Percentiles rank a stretch among this genome's conserved stretches.
These are phyloP conservation scores for Glyptemys insculpta DNA, from an alignment of 2,797 vertebrate species.

Conservation along the genomic window DNA sequence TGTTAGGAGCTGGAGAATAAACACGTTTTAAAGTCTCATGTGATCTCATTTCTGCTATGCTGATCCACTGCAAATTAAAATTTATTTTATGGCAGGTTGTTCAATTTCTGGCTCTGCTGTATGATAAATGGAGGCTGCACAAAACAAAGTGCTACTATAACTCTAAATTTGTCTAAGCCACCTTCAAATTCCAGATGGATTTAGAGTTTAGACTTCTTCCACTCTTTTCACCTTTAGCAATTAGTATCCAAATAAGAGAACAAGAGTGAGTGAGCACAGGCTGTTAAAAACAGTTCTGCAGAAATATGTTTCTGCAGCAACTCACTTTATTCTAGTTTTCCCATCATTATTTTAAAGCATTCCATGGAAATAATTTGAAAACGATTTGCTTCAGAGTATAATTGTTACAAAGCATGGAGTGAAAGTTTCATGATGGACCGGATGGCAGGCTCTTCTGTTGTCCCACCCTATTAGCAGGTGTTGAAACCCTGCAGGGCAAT, in stretches of 20 bases:
- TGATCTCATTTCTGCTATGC: not conserved
- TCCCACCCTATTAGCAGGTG: not conserved
- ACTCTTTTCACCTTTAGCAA: conserved; percentile 2
- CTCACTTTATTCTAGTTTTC: not conserved
- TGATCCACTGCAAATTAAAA: not conserved
- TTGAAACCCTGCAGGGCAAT: not conserved
- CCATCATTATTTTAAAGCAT: not conserved
- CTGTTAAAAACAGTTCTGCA: not conserved
- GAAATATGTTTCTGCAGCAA: not conserved
- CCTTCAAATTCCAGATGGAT: conserved; percentile 12
- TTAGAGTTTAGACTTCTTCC: not conserved
- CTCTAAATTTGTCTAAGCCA: not conserved
- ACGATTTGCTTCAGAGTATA: not conserved
- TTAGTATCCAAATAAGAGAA: not conserved
- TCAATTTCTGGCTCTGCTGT: not conserved
- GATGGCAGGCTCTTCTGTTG: not conserved
- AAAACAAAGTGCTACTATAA: not conserved
- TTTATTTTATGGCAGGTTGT: not conserved
- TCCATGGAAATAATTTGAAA: not conserved
- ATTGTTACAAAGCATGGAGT: not conserved
- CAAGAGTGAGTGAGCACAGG: not conserved
- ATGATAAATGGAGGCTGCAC: not conserved
- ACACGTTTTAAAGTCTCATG: not conserved
- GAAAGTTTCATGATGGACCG: not conserved
- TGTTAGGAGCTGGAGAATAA: not conserved